Percentiles rank a stretch among this genome's conserved stretches.
Evolutionary conservation across 1,140 invertebrate genomes (phyloP).

Genomic region (Procambarus virginalis): DNA sequence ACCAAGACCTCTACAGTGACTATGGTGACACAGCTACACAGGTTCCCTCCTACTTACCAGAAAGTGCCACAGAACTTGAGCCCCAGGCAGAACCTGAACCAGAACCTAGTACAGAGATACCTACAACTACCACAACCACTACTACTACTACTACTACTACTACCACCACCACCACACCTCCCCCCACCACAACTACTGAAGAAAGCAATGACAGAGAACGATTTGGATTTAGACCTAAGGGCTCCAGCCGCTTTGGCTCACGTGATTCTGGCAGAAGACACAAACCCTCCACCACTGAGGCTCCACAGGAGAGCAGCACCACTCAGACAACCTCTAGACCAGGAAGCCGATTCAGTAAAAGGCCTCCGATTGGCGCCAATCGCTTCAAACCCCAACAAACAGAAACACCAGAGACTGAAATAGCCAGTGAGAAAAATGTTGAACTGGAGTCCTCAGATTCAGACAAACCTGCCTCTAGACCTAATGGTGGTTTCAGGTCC

Average conservation of each 20-base stretch:
- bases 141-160: conserved; percentile 54
- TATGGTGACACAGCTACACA: conserved; percentile 36
- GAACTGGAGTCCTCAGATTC: background rate
- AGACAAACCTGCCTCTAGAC: background rate
- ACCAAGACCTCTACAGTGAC: conserved; percentile 44
- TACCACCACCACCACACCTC: conserved; percentile 40
- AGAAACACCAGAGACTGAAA: background rate
- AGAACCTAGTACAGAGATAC: conserved; percentile 55
- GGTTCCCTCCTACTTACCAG: conserved; percentile 7
- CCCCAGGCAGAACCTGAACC: conserved; percentile 49
- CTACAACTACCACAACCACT: conserved; percentile 54
- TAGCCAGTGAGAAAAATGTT: background rate
- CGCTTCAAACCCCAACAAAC: background rate
- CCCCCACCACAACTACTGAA: conserved; percentile 35
- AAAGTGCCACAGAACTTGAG: background rate
- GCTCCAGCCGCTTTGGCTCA: background rate
- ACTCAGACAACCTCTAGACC: background rate
- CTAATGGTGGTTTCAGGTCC: background rate
- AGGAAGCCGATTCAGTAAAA: conserved; percentile 1
- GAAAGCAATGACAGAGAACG: background rate
- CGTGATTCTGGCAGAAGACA: background rate
- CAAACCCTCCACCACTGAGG: background rate
- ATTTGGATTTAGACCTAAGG: conserved; percentile 23
- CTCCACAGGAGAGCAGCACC: conserved; percentile 14
- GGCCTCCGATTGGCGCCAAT: background rate